Percentiles rank a stretch among this genome's conserved stretches.
These are phyloP conservation scores for Hyposoter didymator DNA, from an alignment of 2,888 invertebrate genomes.

Conservation along the genomic window DNA sequence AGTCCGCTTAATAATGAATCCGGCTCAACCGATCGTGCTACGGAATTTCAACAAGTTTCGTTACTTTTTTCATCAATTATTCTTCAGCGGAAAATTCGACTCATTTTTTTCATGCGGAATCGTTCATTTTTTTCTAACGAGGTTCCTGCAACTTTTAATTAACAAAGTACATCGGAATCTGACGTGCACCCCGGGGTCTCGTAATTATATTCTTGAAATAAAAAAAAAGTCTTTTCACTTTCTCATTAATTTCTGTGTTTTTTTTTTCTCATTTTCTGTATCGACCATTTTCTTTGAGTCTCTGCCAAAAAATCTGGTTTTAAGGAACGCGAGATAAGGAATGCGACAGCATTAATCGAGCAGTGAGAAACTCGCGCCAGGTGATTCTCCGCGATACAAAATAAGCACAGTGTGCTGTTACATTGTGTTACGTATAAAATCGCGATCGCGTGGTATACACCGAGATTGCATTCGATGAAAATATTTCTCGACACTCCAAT, in stretches of 20 bases:
- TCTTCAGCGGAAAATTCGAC: neutral
- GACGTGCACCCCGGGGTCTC: no score
- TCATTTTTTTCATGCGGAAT: neutral
- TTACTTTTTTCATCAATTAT: neutral
- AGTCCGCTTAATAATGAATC: neutral
- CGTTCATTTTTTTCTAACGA: neutral
- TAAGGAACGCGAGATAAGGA: constrained; percentile 27
- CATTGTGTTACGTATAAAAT: constrained; percentile 39
- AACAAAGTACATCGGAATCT: no score
- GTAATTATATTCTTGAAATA: neutral
- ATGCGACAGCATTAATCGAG: constrained; percentile 53
- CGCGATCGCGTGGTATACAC: no score
- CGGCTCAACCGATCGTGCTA: neutral
- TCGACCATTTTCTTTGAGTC: constrained; percentile 45
- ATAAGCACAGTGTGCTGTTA: constrained; percentile 17
- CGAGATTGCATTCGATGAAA: constrained; percentile 2
- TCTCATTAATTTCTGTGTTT: neutral
- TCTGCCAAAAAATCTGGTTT: constrained; percentile 42
- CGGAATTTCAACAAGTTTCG: neutral
- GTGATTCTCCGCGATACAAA: constrained; percentile 45
- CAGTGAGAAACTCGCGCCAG: constrained; percentile 50
- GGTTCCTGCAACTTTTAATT: neutral
- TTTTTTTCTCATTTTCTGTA: neutral
- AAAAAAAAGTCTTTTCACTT: constrained; percentile 7
- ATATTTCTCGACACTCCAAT: neutral